A percentile compares a stretch with the other conserved stretches of the same genome.
Evolutionary conservation across 2,797 vertebrate species (phyloP).

Genomic region (Cryptoprocta ferox): DNA sequence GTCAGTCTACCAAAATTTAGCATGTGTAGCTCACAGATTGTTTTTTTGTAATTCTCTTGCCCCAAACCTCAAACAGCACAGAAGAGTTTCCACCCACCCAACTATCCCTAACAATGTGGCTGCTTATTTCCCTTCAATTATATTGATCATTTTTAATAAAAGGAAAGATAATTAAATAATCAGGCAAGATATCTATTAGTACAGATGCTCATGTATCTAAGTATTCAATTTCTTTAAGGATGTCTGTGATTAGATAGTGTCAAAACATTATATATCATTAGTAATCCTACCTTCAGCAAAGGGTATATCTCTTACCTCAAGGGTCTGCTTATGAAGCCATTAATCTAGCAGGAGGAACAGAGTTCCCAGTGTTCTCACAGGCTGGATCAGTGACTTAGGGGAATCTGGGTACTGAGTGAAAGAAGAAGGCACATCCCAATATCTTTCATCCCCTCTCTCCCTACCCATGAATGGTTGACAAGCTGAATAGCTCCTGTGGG

Average conservation of each 20-base stretch:
- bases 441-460: constrained; percentile 8
- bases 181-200: neutral
- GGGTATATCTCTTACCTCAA: neutral
- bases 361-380: neutral
- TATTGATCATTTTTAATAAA: neutral
- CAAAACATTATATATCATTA: neutral
- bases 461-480: constrained; percentile 22
- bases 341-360: neutral
- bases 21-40: neutral
- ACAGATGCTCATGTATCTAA: neutral
- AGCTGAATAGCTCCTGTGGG: constrained; percentile 24
- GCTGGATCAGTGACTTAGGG: neutral
- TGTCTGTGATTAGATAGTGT: constrained; percentile 14
- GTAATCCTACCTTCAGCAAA: neutral
- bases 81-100: neutral
- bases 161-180: neutral
- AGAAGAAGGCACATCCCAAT: neutral
- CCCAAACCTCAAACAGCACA: neutral
- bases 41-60: neutral
- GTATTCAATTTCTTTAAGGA: neutral
- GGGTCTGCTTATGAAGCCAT: neutral
- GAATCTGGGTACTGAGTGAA: neutral
- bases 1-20: neutral
- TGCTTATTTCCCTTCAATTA: neutral
- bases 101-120: neutral